Evolutionary conservation across 1,140 invertebrate species (phyloP), one percentile per base, ranked within the genome.

Genomic region (Parapsyche elsis): DNA sequence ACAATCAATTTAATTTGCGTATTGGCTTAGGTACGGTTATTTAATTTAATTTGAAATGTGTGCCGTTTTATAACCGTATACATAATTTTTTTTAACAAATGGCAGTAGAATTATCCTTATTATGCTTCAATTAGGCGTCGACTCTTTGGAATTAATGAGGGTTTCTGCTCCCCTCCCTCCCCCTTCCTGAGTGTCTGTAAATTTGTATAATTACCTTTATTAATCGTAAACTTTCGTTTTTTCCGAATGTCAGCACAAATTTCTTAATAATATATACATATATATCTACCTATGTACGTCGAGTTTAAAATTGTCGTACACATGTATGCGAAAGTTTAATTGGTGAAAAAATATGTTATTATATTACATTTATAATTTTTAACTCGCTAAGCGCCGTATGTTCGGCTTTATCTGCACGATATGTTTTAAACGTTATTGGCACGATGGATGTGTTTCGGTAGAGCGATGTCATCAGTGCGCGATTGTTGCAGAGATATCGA

Each of bases 131-230:
- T 81, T 81, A 81, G 70, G 23, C 64, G 64, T 19, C 23, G 45
- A 57, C 71, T 74, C 38, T 19, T 67, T 45, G 14, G 49, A 81
- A 81, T 79, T 73, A 81, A 79, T 79, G 71, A 67, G 61, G 30
- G 70, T 38, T 23, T 26, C 71, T 45, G 80, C 26, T 7, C 26
- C 80, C 80, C 71, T 53, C 64, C 53, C 59, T 38, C 30, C 30
- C 30, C 57, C 67, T 44, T 38, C 44, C 9, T 26, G 45, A 23
- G 57, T 61, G 46, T 71, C 73, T 70, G n/a, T 44, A 71, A 73
- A 57, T 73, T 71, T 76, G 78, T 76, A 76, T 79, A 81, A 81
- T 81, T 81, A 77, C 59, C 57, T n/a, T 53, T 78, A 81, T 81
- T 81, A 81, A 81, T 78, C 71, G 76, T 49, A 57, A 78, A 70